Percentiles rank a stretch among this genome's conserved stretches.
These are phyloP conservation scores for Lepus timidus DNA, from an alignment of 2,113 vertebrate species.

Conservation along the genomic window DNA sequence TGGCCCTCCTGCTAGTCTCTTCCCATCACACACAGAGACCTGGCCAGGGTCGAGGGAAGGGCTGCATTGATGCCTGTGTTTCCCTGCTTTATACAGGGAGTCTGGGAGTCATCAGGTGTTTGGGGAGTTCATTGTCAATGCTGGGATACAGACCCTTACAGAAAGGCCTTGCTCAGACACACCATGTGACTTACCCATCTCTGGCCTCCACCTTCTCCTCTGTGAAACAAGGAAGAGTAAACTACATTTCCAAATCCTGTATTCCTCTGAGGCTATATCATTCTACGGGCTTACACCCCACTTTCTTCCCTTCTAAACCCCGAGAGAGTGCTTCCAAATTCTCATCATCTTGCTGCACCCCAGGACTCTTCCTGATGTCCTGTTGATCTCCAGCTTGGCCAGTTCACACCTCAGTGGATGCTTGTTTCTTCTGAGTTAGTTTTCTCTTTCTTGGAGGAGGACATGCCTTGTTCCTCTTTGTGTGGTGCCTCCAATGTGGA, in stretches of 20 bases:
- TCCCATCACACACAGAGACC: too few relatives aligned
- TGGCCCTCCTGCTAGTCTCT: neutral
- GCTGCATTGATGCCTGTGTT: accelerated
- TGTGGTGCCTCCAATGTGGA: neutral
- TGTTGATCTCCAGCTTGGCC: neutral
- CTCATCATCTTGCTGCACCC: neutral
- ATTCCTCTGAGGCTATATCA: neutral
- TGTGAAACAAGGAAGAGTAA: neutral
- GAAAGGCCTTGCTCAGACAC: neutral
- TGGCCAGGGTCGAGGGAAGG: neutral
- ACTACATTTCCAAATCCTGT: conserved; percentile 4
- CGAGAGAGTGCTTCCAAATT: neutral
- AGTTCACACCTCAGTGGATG: neutral
- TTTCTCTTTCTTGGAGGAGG: neutral
- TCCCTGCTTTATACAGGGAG: neutral
- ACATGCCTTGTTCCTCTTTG: neutral
- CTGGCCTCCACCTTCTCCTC: neutral
- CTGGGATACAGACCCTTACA: neutral
- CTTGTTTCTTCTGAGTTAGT: neutral
- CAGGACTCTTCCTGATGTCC: neutral
- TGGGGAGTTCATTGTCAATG: neutral
- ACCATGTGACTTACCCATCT: neutral
- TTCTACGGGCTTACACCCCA: neutral
- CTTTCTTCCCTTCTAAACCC: neutral
- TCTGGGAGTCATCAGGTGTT: neutral